Evolutionary conservation across 2,797 vertebrate species (phyloP).

Genomic region (Fundulus diaphanus): DNA sequence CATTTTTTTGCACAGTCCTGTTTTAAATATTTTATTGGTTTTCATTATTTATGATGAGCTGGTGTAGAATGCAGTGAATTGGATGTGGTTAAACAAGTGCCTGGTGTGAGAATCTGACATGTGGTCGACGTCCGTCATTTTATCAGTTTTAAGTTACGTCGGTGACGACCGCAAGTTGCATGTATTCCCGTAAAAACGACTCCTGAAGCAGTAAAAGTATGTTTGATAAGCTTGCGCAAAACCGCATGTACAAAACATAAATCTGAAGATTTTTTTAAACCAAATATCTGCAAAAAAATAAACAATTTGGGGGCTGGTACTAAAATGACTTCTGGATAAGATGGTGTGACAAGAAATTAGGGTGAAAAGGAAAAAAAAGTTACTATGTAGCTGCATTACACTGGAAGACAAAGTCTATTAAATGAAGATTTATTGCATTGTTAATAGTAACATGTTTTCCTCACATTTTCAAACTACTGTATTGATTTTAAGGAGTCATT

Average conservation of each 20-base stretch:
- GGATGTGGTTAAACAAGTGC: conserved; percentile 75
- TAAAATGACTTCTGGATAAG: conserved; percentile 12
- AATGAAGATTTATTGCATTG: conserved; percentile 52
- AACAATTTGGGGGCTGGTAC: conserved; percentile 6
- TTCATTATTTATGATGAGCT: conserved; percentile 62
- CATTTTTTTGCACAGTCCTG: conserved; percentile 49
- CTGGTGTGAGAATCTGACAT: conserved; percentile 65
- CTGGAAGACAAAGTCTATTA: conserved; percentile 52
- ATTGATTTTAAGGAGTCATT: conserved; percentile 64
- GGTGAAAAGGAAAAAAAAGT: conserved; percentile 28
- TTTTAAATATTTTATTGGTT: conserved; percentile 43
- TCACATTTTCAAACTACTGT: conserved; percentile 67
- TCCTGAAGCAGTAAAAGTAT: conserved; percentile 35
- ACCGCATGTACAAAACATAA: conserved; percentile 51
- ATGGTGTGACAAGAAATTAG: conserved; percentile 20
- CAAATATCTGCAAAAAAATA: conserved; percentile 17
- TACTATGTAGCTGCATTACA: conserved; percentile 60
- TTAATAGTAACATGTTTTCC: conserved; percentile 53
- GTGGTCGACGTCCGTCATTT: conserved; percentile 48
- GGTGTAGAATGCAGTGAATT: conserved; percentile 62
- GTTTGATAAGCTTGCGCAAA: conserved; percentile 36
- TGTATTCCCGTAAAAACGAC: conserved; percentile 25
- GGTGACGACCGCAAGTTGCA: conserved; percentile 38
- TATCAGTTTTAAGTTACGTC: conserved; percentile 44
- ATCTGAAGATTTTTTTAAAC: conserved; percentile 25